Conservation (phyloP, 2,797 vertebrate genomes). For the Hozukius guyotensis region DNA sequence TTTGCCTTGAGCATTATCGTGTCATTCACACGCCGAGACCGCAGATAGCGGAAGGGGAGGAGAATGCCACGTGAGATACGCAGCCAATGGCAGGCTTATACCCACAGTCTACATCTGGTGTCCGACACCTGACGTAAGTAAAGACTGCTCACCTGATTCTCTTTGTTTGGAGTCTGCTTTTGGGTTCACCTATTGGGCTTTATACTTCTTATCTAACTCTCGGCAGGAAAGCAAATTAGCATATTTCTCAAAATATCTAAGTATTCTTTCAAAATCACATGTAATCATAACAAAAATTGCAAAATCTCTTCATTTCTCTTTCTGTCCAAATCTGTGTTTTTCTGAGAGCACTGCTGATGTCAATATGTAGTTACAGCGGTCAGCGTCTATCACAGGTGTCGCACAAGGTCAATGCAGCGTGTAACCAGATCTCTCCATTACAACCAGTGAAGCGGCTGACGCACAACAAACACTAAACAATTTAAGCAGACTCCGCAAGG, state of each 20-base stretch:
- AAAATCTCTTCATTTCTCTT: neutral
- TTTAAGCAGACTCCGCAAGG: slow-evolving; percentile 23
- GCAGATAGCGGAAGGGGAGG: no score
- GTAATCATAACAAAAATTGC: neutral
- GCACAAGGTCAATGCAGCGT: slow-evolving; percentile 7
- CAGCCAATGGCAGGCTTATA: no score
- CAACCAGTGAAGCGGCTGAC: slow-evolving; percentile 35
- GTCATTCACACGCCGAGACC: no score
- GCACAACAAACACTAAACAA: slow-evolving; percentile 21
- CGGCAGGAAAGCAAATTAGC: neutral
- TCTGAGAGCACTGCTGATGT: neutral
- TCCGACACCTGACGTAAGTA: no score
- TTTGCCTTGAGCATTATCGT: no score
- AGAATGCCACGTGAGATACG: no score
- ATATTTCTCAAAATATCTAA: neutral
- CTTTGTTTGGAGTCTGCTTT: no score
- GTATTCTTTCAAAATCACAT: neutral
- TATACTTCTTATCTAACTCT: no score
- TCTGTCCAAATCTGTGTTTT: neutral
- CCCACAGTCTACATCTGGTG: no score
- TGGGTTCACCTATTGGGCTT: no score
- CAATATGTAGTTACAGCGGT: slow-evolving; percentile 5
- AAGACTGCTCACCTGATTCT: no score
- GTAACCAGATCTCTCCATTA: slow-evolving; percentile 22
- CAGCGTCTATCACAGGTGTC: neutral